Percentiles rank a stretch among this genome's conserved stretches.
Conservation (phyloP, 2,797 vertebrate species). For the Microctenopoma stevenorrisi region DNA sequence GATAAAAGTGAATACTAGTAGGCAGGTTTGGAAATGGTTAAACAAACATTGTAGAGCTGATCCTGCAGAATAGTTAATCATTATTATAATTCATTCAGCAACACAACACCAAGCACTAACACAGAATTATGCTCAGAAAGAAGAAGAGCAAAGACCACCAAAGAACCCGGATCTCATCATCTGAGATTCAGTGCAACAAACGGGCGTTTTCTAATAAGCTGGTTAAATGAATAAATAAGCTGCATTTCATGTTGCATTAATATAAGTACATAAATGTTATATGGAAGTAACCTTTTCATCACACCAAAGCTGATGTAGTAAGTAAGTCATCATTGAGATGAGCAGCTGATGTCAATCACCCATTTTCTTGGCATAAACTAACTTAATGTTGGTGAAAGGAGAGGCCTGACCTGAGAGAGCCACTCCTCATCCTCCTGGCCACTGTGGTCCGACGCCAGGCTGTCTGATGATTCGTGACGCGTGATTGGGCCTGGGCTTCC, state of each 20-base stretch:
- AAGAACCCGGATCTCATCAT: no score
- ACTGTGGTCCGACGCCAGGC: slow-evolving; percentile 93
- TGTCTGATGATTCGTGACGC: slow-evolving; percentile 94
- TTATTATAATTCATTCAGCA: no score
- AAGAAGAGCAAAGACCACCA: no score
- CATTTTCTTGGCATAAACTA: background rate
- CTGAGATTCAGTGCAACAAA: background rate
- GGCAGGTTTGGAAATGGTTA: no score
- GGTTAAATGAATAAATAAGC: background rate
- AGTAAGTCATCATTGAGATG: background rate
- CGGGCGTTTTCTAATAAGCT: background rate
- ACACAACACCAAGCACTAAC: no score
- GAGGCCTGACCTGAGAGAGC: slow-evolving; percentile 95
- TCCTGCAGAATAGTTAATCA: no score
- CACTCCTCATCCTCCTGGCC: slow-evolving; percentile 97
- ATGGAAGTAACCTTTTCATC: no score
- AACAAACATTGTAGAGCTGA: no score
- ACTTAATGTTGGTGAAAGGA: background rate
- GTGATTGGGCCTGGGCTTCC: slow-evolving; percentile 93
- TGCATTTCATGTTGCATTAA: background rate
- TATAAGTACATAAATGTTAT: background rate
- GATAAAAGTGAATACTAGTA: no score
- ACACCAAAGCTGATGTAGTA: no score
- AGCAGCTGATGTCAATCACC: background rate
- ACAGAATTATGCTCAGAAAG: no score